Evolutionary conservation across 1,140 invertebrate species (phyloP), one percentile per base, ranked within the genome.

Genomic region (Lepeophtheirus salmonis): DNA sequence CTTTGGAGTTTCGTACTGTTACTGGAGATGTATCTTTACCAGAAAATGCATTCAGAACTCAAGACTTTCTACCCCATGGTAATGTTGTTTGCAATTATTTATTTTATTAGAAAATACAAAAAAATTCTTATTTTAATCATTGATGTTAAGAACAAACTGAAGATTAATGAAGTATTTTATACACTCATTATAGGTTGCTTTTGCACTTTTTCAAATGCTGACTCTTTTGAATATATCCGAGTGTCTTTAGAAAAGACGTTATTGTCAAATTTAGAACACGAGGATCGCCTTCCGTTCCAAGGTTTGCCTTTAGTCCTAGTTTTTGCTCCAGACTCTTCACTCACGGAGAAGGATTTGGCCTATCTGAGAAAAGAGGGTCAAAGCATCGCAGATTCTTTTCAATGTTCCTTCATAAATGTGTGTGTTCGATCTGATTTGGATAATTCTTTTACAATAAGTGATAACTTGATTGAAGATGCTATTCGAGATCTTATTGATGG

Each of bases 171-270:
- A n/a, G n/a, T n/a, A n/a, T n/a, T n/a, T n/a, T n/a, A n/a, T n/a
- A 52, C 50, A 10, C 6, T n/a, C 3, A 52, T n/a, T 26, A 17
- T 66, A 83, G 83, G 84, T 52, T 83, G 84, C 60, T 85, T 87
- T 70, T 61, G 59, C 25, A 84, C 94, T 22, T 97, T 89, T 72
- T 86, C 88, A 64, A 87, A 90, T 68, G 82, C 84, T 64, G 82
- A 88, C 65, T 86, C 86, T 1, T 84, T 95, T 68, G 89, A 94
- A 66, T 94, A 90, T 69, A 82, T 61, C 22, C 16, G 87, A 65
- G 83, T 84, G 62, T 89, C 87, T 69, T 76, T 95, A 62, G 88
- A 94, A 68, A 89, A 90, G 70, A 92, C 88, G 12, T 73, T 95
- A 3, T 71, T 94, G 0, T 86, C 86, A 2, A 91, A 90, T 77